These are phyloP conservation scores for Rachycentron canadum DNA, from an alignment of 2,797 vertebrate genomes.

Conservation along the genomic window DNA sequence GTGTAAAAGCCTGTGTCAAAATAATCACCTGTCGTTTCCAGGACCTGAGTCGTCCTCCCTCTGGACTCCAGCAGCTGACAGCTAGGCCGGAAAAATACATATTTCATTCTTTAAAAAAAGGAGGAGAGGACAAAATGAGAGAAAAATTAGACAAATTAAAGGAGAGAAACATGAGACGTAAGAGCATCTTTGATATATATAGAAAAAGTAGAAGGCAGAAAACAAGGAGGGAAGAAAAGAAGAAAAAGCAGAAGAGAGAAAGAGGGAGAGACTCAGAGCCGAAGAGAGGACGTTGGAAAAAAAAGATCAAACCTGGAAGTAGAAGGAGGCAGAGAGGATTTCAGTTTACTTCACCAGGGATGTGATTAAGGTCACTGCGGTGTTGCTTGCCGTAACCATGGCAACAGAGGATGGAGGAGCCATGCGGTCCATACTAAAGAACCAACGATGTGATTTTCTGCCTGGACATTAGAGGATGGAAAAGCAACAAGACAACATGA, in stretches of 20 bases:
- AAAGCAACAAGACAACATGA: too few species aligned
- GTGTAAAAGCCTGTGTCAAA: too few species aligned
- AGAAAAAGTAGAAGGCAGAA: not conserved
- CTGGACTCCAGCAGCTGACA: too few species aligned
- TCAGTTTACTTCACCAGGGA: conserved; percentile 40
- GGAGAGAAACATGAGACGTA: not conserved
- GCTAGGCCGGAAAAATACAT: too few species aligned
- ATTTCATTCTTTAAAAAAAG: too few species aligned
- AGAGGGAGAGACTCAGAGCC: too few species aligned
- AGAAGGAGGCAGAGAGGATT: conserved; percentile 32
- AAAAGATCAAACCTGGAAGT: conserved; percentile 12
- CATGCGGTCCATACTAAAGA: conserved; percentile 20
- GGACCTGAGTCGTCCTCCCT: too few species aligned
- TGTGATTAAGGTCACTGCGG: conserved; percentile 52
- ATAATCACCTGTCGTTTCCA: too few species aligned
- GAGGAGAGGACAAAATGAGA: too few species aligned
- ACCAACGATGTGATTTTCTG: conserved; percentile 21
- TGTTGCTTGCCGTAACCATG: conserved; percentile 52
- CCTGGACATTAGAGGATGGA: conserved; percentile 7
- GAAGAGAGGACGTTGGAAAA: not conserved
- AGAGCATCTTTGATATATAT: not conserved
- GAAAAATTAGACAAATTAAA: not conserved
- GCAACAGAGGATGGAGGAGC: conserved; percentile 47
- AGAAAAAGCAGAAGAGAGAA: too few species aligned
- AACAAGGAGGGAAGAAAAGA: not conserved